A percentile compares a stretch with the other conserved stretches of the same genome.
phyloP scores from a whole-genome alignment of 1,140 invertebrate genomes.

The Apocrypta bakeri region DNA sequence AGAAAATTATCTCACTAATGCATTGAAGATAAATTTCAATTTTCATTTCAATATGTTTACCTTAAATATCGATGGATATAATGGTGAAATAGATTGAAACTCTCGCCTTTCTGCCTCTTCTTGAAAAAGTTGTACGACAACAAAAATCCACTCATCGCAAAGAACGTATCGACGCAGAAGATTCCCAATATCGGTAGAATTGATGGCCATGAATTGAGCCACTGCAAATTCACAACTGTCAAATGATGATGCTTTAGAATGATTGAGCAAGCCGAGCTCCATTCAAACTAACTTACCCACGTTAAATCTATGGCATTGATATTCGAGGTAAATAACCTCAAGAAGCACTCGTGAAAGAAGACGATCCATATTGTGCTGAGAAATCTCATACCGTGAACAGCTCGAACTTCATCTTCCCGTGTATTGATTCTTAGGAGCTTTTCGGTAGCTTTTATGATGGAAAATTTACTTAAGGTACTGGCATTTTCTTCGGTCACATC shows the following conservation, averaged over 20 bases:
- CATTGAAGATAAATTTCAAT: too few relatives aligned
- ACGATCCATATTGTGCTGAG: constrained; percentile 68
- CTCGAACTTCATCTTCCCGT: neutral
- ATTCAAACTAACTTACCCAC: neutral
- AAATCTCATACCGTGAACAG: neutral
- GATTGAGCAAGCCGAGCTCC: too few relatives aligned
- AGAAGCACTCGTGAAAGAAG: constrained; percentile 59
- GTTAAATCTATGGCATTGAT: neutral
- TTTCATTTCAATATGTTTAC: too few relatives aligned
- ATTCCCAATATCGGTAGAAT: too few relatives aligned
- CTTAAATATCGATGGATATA: constrained; percentile 68
- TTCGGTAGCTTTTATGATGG: neutral
- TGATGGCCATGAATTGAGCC: too few relatives aligned
- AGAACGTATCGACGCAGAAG: neutral
- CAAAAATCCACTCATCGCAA: neutral
- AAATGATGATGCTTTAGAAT: too few relatives aligned
- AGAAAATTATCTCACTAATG: too few relatives aligned
- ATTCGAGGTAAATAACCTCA: constrained; percentile 50
- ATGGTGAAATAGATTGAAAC: constrained; percentile 63
- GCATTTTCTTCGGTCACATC: neutral
- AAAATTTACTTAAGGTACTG: neutral
- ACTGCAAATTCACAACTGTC: too few relatives aligned
- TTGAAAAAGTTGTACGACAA: neutral
- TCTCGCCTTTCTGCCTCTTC: constrained; percentile 7
- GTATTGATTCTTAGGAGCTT: neutral